Conservation (phyloP, 1,140 invertebrate species). For the Tetramorium parvispinum region DNA sequence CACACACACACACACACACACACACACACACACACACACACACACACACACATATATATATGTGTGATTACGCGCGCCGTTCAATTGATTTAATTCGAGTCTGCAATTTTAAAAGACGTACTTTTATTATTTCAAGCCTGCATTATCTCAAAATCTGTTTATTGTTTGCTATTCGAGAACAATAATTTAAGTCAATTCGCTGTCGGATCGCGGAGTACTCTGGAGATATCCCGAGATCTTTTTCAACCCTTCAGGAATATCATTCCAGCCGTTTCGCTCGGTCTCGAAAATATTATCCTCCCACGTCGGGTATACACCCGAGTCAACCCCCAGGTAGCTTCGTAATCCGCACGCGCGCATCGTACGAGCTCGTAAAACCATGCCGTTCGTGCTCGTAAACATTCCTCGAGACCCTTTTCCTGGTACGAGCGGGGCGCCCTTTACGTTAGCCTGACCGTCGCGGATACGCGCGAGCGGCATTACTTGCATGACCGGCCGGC, state of each 20-base stretch:
- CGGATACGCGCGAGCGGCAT: neutral
- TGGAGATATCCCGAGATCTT: neutral
- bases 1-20: no score
- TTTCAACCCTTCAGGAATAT: conserved; percentile 2
- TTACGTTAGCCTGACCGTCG: neutral
- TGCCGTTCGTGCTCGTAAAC: conserved; percentile 71
- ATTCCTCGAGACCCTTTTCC: conserved; percentile 47
- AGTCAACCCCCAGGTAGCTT: neutral
- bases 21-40: no score
- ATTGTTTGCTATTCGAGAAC: neutral
- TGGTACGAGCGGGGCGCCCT: neutral
- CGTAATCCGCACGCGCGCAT: conserved; percentile 45
- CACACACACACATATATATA: no score
- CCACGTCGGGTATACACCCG: neutral
- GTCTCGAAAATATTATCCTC: conserved; percentile 5
- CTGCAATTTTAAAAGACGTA: neutral
- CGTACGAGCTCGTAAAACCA: conserved; percentile 69
- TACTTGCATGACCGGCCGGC: neutral
- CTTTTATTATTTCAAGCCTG: neutral
- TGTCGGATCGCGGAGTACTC: neutral
- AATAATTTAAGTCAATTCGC: conserved; percentile 10
- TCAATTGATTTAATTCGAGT: neutral
- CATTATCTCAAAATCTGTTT: neutral
- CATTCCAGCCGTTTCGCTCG: neutral
- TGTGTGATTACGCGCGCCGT: no score